phyloP scores from a whole-genome alignment of 2,888 invertebrate species.

The Plusia festucae region DNA sequence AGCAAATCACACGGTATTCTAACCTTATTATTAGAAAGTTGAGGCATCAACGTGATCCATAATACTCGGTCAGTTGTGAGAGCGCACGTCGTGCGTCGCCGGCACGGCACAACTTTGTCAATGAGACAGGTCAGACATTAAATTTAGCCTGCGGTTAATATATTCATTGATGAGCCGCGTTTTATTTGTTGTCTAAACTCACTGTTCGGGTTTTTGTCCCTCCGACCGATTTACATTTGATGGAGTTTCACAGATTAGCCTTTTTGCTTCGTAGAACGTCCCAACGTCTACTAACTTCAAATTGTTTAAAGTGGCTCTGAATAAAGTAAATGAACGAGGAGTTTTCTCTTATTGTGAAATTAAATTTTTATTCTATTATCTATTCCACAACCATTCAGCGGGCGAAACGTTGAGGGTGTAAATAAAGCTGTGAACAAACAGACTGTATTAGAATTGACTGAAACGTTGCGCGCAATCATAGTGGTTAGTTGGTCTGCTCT shows the following conservation, averaged over 20 bases:
- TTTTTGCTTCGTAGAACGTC: slow-evolving; percentile 52
- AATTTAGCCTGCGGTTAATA: slow-evolving; percentile 66
- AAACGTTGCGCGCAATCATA: background rate
- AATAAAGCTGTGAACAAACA: background rate
- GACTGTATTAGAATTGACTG: background rate
- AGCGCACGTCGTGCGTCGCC: too few species aligned
- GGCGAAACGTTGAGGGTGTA: background rate
- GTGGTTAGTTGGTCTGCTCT: background rate
- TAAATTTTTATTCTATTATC: slow-evolving; percentile 25
- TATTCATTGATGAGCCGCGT: slow-evolving; percentile 69
- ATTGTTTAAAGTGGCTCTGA: slow-evolving; percentile 56
- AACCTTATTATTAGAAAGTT: too few species aligned
- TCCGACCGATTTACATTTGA: slow-evolving; percentile 66
- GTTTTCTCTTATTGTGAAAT: slow-evolving; percentile 29
- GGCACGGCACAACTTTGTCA: slow-evolving; percentile 64
- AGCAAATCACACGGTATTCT: too few species aligned
- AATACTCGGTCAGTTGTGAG: too few species aligned
- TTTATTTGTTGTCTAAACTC: slow-evolving; percentile 67
- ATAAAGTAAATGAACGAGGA: slow-evolving; percentile 51
- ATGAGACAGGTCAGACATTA: slow-evolving; percentile 71
- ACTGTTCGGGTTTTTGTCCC: slow-evolving; percentile 53
- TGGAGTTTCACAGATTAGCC: slow-evolving; percentile 63
- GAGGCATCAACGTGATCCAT: too few species aligned
- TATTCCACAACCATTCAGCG: slow-evolving; percentile 49
- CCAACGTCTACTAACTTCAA: slow-evolving; percentile 57